Base-by-base conservation (phyloP, 2,113 vertebrate species). In the Crocuta crocuta region DNA sequence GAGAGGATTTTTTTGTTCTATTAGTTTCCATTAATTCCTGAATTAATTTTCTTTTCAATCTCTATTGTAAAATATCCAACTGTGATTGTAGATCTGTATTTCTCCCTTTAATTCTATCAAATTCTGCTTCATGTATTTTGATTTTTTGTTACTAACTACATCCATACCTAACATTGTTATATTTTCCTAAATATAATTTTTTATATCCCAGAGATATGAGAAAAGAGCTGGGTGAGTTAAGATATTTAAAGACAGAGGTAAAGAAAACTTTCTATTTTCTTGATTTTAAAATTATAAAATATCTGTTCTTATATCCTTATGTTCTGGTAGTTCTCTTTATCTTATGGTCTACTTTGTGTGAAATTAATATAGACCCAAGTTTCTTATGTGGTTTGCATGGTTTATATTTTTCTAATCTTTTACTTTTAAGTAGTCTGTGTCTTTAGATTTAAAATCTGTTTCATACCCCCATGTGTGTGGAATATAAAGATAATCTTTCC, bases 361-460 rank as follows among this genome's bases (percentile, higher is more conserved):
- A 3, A 31, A 74, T 55, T 74, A 76, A 19, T 86, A 13, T 4
- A 92, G 35, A 50, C 17, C 23, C 10, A 12, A n/a, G 33, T 53
- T 91, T 70, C 15, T n/a, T 39, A 61, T 66, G 58, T 45, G 71
- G 3, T 55, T 89, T 81, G 39, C 26, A 74, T 58, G 68, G 28
- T 76, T 81, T 95, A 15, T 91, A 15, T 80, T 94, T 92, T 92
- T 66, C 84, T 89, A 39, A 24, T 71, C 68, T 89, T 92, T 84
- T 84, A 28, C 55, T 86, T 94, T 92, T 50, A 66, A 91, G 26
- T 19, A 50, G 15, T 83, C 19, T 74, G 55, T 33, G 4, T 79
- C 63, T 92, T 89, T 5, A 86, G 35, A 73, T 81, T 89, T 81
- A 33, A 88, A 63, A 76, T 81, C 19, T 33, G 31, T 63, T 81